Conservation (phyloP, 2,888 invertebrate genomes). For the Pandemis cinnamomeana region DNA sequence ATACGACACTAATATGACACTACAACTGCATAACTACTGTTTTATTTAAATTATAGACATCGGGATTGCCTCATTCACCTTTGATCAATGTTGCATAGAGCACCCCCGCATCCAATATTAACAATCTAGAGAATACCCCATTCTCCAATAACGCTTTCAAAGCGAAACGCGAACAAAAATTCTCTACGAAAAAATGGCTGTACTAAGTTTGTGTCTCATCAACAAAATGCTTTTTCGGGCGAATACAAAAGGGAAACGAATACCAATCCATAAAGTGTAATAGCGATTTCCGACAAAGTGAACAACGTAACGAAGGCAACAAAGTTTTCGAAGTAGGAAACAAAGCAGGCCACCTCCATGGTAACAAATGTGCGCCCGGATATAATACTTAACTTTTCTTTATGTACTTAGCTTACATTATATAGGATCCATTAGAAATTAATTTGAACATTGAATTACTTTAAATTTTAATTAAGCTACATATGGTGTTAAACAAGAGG, state of each 20-base stretch:
- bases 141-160: constrained; percentile 47
- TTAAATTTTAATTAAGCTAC: constrained; percentile 4
- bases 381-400: constrained; percentile 48
- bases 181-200: constrained; percentile 49
- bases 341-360: constrained; percentile 67
- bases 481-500: constrained; percentile 7
- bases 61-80: neutral
- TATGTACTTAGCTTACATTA: constrained; percentile 39
- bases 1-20: too few species aligned
- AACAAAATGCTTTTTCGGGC: constrained; percentile 57
- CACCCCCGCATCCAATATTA: constrained; percentile 42
- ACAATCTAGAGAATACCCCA: constrained; percentile 44
- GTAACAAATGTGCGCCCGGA: constrained; percentile 61
- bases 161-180: constrained; percentile 46
- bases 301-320: constrained; percentile 64
- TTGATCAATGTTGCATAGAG: neutral
- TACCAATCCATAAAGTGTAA: constrained; percentile 65
- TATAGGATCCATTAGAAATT: constrained; percentile 58
- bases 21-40: neutral
- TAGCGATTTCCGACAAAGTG: constrained; percentile 63
- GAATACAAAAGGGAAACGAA: constrained; percentile 61
- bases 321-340: constrained; percentile 67
- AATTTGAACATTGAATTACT: constrained; percentile 48
- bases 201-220: constrained; percentile 59
- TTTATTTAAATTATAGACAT: neutral